Evolutionary conservation across 2,797 vertebrate genomes (phyloP).

Genomic region (Girardinus metallicus): DNA sequence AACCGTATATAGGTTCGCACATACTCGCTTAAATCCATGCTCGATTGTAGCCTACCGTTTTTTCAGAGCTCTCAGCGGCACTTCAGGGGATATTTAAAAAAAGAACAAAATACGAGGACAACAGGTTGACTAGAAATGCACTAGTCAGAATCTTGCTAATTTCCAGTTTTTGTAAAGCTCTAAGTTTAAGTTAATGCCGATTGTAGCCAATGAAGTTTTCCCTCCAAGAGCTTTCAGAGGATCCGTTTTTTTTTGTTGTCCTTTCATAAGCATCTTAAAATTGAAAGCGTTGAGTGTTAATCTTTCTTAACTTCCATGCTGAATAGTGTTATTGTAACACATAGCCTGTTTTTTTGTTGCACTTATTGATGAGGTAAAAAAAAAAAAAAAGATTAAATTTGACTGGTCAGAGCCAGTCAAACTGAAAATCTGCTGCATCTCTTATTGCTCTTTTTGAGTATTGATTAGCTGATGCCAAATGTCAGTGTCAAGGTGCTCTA

Average conservation of each 20-base stretch:
- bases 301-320: neutral
- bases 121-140: neutral
- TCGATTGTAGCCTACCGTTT: neutral
- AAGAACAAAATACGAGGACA: neutral
- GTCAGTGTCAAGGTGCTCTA: neutral
- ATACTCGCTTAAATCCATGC: neutral
- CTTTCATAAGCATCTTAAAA: neutral
- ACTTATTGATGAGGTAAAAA: neutral
- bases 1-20: constrained; percentile 8
- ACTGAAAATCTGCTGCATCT: neutral
- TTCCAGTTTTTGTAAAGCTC: neutral
- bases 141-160: neutral
- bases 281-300: neutral
- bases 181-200: neutral
- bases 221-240: neutral
- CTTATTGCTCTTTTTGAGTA: neutral
- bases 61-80: neutral
- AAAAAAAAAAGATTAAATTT: neutral
- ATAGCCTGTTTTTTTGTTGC: neutral
- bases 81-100: neutral
- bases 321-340: neutral
- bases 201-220: neutral
- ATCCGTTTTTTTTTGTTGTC: neutral
- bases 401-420: neutral
- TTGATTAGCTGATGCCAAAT: neutral